Evolutionary conservation across 2,888 invertebrate genomes (phyloP), one percentile per base, ranked within the genome.

Genomic region (Lithosia quadra): DNA sequence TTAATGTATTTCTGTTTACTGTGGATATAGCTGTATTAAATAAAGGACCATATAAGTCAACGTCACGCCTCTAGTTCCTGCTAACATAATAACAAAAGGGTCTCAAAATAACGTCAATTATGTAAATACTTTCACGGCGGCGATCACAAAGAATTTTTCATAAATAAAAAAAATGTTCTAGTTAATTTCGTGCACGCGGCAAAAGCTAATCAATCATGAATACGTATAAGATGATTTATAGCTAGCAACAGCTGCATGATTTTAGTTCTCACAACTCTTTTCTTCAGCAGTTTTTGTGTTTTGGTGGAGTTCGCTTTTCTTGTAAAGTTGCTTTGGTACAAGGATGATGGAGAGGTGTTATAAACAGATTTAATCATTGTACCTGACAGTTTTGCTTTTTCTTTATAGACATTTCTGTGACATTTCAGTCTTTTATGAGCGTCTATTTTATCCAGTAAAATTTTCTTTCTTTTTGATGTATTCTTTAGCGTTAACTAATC

Each of bases 141-240:
- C 79, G 73, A 75, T 75, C 73, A 80, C 80, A 81, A 81, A 76
- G 67, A 73, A 73, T 60, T 72, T 74, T 70, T 49, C 58, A 67
- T 65, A 65, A 69, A 75, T 65, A 72, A 68, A 80, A n/a, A 86
- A 88, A 87, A 58, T 60, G 55, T 67, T 63, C n/a, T 33, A 67
- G 85, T 86, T 90, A 88, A 90, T 88, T 90, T 87, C 80, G 73
- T 71, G 71, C 80, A 79, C 72, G 80, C 77, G 76, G 72, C 82
- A 73, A 87, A 86, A 81, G 87, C 85, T 70, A 86, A 92, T 92
- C 92, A 92, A 92, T 92, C 91, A 91, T 77, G 84, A 81, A 86
- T 86, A 88, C 86, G 85, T 88, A 88, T 86, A 85, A 86, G 82
- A 88, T 91, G 92, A 92, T 92, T 91, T 90, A 92, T 91, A 86